Conservation (phyloP, 2,888 invertebrate genomes). For the Ceraclea dissimilis region DNA sequence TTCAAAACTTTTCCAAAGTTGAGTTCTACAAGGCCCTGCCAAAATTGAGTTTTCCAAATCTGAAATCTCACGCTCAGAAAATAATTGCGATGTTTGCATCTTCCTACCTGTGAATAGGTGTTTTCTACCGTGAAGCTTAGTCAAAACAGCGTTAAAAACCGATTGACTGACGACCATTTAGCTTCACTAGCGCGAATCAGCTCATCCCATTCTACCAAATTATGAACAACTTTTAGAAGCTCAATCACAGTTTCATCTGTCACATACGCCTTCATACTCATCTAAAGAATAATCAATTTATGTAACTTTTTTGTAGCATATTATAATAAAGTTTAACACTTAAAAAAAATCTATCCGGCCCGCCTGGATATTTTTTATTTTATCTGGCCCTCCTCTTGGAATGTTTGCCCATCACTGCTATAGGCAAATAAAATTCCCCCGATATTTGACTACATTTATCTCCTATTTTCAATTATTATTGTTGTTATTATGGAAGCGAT, state of each 20-base stretch:
- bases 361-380: not conserved
- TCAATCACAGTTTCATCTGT: too few relatives aligned
- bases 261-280: too few relatives aligned
- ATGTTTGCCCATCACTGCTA: not conserved
- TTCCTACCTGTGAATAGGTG: not conserved
- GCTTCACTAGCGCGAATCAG: constrained; percentile 3
- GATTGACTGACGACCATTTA: not conserved
- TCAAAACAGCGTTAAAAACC: not conserved
- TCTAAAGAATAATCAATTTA: too few relatives aligned
- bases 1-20: not conserved
- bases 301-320: too few relatives aligned
- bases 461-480: too few relatives aligned
- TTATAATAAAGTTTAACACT: not conserved
- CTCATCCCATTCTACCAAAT: constrained; percentile 3
- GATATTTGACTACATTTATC: too few relatives aligned
- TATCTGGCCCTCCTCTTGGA: too few relatives aligned
- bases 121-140: not conserved
- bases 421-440: too few relatives aligned
- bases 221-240: too few relatives aligned
- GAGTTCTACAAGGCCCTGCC: not conserved
- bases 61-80: not conserved
- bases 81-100: not conserved
- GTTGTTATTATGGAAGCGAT: too few relatives aligned
- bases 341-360: not conserved
- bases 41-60: not conserved